Evolutionary conservation across 1,140 invertebrate species (phyloP).

Genomic region (Magallana ariakensis): DNA sequence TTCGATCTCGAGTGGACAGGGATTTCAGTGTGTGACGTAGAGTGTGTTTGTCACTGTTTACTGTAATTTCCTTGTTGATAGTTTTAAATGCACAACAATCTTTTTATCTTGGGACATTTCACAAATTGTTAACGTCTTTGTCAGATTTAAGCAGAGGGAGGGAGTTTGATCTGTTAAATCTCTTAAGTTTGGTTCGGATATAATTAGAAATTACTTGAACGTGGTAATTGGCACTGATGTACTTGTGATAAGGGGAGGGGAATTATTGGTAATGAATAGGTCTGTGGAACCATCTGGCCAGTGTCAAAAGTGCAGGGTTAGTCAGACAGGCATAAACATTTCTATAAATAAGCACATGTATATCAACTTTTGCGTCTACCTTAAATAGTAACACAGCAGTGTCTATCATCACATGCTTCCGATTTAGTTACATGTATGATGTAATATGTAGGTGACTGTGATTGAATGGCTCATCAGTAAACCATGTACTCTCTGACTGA

Average conservation of each 20-base stretch:
- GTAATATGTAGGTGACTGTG: not conserved
- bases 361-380: not conserved
- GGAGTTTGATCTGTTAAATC: not conserved
- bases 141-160: not conserved
- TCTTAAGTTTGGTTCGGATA: not conserved
- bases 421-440: not conserved
- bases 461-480: too few species aligned
- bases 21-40: not conserved
- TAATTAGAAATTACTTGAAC: conserved; percentile 12
- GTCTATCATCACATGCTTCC: not conserved
- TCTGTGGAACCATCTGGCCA: conserved; percentile 5
- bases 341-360: conserved; percentile 22
- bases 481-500: too few species aligned
- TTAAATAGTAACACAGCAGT: not conserved
- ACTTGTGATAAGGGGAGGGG: conserved; percentile 22
- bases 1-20: not conserved
- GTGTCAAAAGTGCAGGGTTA: not conserved
- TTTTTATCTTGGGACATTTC: conserved; percentile 28
- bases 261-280: not conserved
- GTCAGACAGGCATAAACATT: not conserved
- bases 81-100: not conserved
- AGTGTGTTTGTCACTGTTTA: not conserved
- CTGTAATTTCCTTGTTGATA: not conserved
- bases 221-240: conserved; percentile 27
- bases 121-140: conserved; percentile 25